Evolutionary conservation across 2,888 invertebrate genomes (phyloP), one percentile per base, ranked within the genome.

Genomic region (Uloborus plumipes): DNA sequence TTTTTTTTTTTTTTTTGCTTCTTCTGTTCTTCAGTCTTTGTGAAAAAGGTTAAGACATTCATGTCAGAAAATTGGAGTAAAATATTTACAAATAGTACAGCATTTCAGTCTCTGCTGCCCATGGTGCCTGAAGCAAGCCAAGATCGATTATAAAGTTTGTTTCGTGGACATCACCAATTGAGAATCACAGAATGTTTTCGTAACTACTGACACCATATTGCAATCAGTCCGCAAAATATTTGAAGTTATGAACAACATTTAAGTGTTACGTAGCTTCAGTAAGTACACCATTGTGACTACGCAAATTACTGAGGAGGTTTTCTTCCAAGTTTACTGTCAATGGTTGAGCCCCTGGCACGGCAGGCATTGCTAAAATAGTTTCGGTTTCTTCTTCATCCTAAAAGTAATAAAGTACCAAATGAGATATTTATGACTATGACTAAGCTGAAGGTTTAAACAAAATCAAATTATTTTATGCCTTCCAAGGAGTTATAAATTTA

Each of bases 291-390:
- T 51, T 66, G 50, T 81, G 80, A 64, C 74, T 81, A 13, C 61
- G 58, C n/a, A 80, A 61, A 20, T 50, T 67, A 51, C 18, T 47
- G 15, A 81, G 64, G n/a, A 74, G 26, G 11, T 62, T 69, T 22
- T 66, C 51, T 15, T 78, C 78, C n/a, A 75, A 71, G 20, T 75
- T 75, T 39, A 55, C 18, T 6, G 20, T 39, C 50, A 83, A 31
- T 3, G 67, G 47, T 39, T 83, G 77, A 49, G 75, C 22, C 9
- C 84, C 85, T 20, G 84, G 86, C 58, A 83, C 86, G 7, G 86
- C 85, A 20, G 86, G 86, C 86, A 86, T 86, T 0, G 86, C 85
- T n/a, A 86, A 62, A 18, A 86, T 86, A 2, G 86, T 86, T n/a
- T 86, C 86, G 16, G 86, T 86, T 70, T 86, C 86, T 39, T 86